Conservation (phyloP, 2,797 vertebrate species). For the Moxostoma hubbsi region DNA sequence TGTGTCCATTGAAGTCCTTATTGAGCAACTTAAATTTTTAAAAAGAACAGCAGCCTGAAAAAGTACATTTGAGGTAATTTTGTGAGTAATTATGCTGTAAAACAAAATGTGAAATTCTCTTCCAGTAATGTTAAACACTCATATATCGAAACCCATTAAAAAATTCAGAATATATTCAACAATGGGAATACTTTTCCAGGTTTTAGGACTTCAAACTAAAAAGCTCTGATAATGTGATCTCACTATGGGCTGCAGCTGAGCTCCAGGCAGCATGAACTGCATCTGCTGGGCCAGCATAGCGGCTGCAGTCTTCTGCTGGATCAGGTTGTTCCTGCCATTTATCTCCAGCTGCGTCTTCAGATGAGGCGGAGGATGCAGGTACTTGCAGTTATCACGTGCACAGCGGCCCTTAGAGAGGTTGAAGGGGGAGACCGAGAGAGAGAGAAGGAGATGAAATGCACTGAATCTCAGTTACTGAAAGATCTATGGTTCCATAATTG, state of each 20-base stretch:
- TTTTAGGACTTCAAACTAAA: background rate
- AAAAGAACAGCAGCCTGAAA: too few species aligned
- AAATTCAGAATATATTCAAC: too few species aligned
- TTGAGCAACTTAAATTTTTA: too few species aligned
- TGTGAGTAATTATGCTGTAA: too few species aligned
- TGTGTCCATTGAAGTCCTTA: too few species aligned
- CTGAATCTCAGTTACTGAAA: constrained; percentile 34
- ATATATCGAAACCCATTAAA: too few species aligned
- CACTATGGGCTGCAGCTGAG: constrained; percentile 93
- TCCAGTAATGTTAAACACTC: too few species aligned
- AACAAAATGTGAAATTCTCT: too few species aligned
- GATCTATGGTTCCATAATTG: constrained; percentile 34
- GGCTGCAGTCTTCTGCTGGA: constrained; percentile 95
- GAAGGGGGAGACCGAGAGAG: constrained; percentile 15
- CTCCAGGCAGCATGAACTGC: constrained; percentile 94
- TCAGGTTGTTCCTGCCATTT: constrained; percentile 97
- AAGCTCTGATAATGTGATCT: constrained; percentile 67
- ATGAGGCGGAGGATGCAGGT: constrained; percentile 96
- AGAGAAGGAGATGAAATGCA: constrained; percentile 33
- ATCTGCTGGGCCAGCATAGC: constrained; percentile 98
- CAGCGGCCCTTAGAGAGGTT: constrained; percentile 85
- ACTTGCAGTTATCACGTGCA: constrained; percentile 97
- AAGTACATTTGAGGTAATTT: too few species aligned
- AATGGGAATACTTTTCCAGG: too few species aligned
- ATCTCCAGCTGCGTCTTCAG: constrained; percentile 98